These are phyloP conservation scores for Pseudochirops cupreus DNA, from an alignment of 2,797 vertebrate species.

Conservation along the genomic window DNA sequence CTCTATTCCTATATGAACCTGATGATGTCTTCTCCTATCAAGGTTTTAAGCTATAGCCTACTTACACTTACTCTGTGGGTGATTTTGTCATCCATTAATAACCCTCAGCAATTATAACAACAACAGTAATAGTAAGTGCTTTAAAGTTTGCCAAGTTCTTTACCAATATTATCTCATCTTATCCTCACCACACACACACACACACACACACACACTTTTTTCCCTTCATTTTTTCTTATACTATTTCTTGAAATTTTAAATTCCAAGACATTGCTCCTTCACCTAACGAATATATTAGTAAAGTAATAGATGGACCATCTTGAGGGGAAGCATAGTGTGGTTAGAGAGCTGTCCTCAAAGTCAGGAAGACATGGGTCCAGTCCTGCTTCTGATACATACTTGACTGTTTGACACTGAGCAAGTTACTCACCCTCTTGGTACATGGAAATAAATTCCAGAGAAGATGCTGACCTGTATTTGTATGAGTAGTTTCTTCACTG, in stretches of 20 bases:
- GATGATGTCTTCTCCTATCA: neutral
- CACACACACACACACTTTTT: neutral
- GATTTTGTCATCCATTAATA: neutral
- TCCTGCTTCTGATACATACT: neutral
- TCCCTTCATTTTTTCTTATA: neutral
- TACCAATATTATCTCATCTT: neutral
- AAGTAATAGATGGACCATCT: neutral
- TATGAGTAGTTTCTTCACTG: neutral
- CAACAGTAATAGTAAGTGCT: neutral
- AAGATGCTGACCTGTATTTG: neutral
- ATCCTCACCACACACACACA: neutral
- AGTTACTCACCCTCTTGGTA: neutral
- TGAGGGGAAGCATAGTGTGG: neutral
- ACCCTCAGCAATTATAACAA: neutral
- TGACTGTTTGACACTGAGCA: neutral
- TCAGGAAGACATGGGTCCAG: neutral
- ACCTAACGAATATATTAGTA: neutral
- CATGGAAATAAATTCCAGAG: neutral
- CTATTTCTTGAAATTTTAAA: neutral
- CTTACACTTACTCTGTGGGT: neutral
- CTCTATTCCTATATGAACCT: neutral
- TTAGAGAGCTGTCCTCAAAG: neutral
- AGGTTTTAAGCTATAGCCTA: neutral
- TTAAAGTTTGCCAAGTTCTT: neutral
- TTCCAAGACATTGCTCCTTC: neutral